Conservation (phyloP, 1,140 invertebrate species). For the Heliothis virescens region DNA sequence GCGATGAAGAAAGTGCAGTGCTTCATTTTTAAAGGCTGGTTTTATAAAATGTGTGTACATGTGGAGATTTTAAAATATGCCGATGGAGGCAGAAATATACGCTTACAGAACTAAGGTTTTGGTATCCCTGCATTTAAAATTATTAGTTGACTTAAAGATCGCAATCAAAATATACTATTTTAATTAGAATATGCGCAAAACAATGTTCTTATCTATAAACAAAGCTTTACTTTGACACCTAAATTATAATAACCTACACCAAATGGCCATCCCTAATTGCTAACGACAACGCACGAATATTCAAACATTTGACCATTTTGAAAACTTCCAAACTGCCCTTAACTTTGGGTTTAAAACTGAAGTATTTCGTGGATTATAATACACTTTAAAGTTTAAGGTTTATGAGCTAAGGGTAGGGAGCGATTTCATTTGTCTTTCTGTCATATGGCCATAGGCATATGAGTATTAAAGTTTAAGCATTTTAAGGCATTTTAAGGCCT, state of each 20-base stretch:
- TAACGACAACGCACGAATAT: not conserved
- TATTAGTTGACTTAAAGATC: no score
- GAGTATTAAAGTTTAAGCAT: slow-evolving; percentile 26
- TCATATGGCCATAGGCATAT: slow-evolving; percentile 21
- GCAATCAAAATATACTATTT: no score
- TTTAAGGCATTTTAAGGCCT: slow-evolving; percentile 44
- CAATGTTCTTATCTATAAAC: no score
- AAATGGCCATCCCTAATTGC: not conserved
- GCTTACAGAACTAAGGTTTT: no score
- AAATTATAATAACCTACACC: no score
- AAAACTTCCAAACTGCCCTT: not conserved
- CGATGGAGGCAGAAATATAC: no score
- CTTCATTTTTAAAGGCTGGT: no score
- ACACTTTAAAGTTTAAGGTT: slow-evolving; percentile 26
- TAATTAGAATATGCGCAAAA: no score
- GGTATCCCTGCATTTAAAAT: no score
- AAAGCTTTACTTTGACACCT: no score
- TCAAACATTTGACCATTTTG: slow-evolving; percentile 1
- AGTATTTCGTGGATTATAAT: slow-evolving; percentile 37
- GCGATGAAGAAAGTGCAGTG: not conserved
- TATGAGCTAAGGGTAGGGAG: not conserved
- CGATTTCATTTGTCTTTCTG: slow-evolving; percentile 40
- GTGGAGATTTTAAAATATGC: no score
- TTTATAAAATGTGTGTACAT: no score
- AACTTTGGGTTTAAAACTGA: slow-evolving; percentile 7